Percentiles rank a stretch among this genome's conserved stretches.
Evolutionary conservation across 2,888 invertebrate genomes (phyloP).

Genomic region (Lasioglossum pauxillum): DNA sequence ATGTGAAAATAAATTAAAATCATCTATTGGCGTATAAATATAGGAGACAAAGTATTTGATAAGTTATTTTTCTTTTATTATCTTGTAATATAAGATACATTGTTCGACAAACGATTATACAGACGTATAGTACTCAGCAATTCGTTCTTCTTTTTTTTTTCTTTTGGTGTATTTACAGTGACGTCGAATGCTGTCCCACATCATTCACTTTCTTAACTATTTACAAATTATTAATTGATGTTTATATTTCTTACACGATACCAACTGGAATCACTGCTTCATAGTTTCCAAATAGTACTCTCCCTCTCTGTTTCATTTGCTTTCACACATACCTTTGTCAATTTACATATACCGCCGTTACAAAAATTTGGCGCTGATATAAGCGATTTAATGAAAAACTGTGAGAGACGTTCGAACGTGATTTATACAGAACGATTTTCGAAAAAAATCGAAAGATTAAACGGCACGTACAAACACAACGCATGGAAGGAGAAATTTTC

Average conservation of each 20-base stretch:
- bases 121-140: slow-evolving; percentile 81
- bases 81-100: slow-evolving; percentile 82
- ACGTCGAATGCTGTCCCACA: slow-evolving; percentile 67
- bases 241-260: slow-evolving; percentile 56
- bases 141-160: slow-evolving; percentile 49
- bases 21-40: not conserved
- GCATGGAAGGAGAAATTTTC: slow-evolving; percentile 24
- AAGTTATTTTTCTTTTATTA: slow-evolving; percentile 73
- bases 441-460: not conserved
- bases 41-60: not conserved
- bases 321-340: not conserved
- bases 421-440: not conserved
- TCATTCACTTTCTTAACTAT: slow-evolving; percentile 62
- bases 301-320: not conserved
- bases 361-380: slow-evolving; percentile 12
- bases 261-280: slow-evolving; percentile 35
- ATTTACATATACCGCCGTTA: not conserved
- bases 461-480: not conserved
- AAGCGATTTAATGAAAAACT: not conserved
- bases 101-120: slow-evolving; percentile 83
- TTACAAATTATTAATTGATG: slow-evolving; percentile 62
- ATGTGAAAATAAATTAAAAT: no score
- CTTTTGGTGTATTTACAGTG: slow-evolving; percentile 74
- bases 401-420: not conserved
- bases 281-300: not conserved